A percentile compares a stretch with the other conserved stretches of the same genome.
phyloP scores from a whole-genome alignment of 2,797 vertebrate genomes.

The Hapalemur alaotrensis region DNA sequence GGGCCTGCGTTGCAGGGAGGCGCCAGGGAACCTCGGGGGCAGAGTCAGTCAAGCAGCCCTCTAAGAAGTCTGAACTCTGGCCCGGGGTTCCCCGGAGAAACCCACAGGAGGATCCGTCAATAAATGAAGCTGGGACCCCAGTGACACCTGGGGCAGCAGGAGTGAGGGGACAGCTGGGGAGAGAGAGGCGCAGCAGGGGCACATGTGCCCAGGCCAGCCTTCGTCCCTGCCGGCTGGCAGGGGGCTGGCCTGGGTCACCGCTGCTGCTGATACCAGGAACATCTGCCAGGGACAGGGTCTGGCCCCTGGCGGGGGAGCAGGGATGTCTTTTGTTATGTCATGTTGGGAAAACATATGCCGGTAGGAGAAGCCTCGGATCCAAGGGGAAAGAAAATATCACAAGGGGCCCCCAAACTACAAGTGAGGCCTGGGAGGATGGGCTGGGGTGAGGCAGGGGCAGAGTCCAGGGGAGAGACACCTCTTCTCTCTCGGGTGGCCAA shows the following conservation, averaged over 20 bases:
- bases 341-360: conserved; percentile 75
- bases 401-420: conserved; percentile 74
- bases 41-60: conserved; percentile 24
- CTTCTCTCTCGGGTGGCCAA: background rate
- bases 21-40: background rate
- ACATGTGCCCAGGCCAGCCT: conserved; percentile 74
- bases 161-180: background rate
- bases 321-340: conserved; percentile 34
- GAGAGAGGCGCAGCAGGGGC: conserved; percentile 68
- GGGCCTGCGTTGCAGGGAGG: background rate
- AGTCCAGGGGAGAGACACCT: background rate
- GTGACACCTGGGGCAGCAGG: fast-evolving
- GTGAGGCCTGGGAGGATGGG: conserved; percentile 29
- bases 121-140: background rate
- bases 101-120: background rate
- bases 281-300: conserved; percentile 75
- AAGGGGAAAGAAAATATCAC: conserved; percentile 65
- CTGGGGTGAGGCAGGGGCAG: background rate
- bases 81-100: background rate
- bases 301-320: conserved; percentile 67
- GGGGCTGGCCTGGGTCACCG: conserved; percentile 67
- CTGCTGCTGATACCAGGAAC: conserved; percentile 79
- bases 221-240: conserved; percentile 73
- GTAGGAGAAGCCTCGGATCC: conserved; percentile 75
- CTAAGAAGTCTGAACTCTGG: conserved; percentile 1